These are phyloP conservation scores for Epinephelus malabaricus DNA, from an alignment of 2,797 vertebrate species.

Conservation along the genomic window DNA sequence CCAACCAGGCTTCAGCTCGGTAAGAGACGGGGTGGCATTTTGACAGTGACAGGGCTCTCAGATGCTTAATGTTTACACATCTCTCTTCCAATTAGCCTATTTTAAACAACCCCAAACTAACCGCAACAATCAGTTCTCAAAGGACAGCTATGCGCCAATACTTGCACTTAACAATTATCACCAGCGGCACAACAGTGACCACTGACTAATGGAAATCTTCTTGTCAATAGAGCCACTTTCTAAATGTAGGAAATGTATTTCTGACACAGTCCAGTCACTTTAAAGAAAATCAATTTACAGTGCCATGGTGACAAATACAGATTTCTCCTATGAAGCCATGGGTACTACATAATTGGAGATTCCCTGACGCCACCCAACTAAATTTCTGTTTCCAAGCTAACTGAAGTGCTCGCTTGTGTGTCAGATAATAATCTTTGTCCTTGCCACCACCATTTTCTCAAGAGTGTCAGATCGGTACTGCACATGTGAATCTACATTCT, in stretches of 20 bases:
- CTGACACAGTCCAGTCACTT: constrained; percentile 14
- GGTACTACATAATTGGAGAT: no score
- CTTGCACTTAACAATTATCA: constrained; percentile 38
- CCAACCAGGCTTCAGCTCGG: constrained; percentile 16
- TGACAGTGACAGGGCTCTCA: constrained; percentile 18
- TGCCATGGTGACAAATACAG: constrained; percentile 11
- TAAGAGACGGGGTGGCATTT: constrained; percentile 14
- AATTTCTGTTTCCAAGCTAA: no score
- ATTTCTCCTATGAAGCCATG: background rate
- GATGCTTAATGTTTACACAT: constrained; percentile 22
- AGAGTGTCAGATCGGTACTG: no score
- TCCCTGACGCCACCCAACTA: no score
- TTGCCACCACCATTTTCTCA: no score
- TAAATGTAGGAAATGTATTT: constrained; percentile 25
- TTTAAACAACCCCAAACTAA: constrained; percentile 39
- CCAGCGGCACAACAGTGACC: constrained; percentile 10
- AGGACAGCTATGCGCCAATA: constrained; percentile 33
- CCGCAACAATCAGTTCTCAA: constrained; percentile 16
- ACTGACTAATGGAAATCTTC: constrained; percentile 22
- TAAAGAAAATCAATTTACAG: constrained; percentile 34
- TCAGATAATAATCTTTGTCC: no score
- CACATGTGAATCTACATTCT: no score
- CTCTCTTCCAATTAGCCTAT: constrained; percentile 46
- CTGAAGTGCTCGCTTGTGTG: no score
- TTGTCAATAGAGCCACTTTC: constrained; percentile 10